Conservation (phyloP, 2,797 vertebrate species). For the Oryzias dopingdopingensis region DNA sequence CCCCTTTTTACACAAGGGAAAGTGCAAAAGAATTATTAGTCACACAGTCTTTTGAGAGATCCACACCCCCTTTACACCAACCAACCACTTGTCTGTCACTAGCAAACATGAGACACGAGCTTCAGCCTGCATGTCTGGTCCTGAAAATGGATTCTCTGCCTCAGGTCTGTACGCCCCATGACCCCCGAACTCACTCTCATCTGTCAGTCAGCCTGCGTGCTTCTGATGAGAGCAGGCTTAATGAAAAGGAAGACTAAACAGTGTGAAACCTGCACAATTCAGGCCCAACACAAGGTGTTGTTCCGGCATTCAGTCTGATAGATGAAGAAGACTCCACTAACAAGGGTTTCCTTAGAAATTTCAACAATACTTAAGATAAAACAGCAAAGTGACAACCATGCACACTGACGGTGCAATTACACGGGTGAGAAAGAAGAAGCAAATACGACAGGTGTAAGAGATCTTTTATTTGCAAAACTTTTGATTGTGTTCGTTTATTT, state of each 20-base stretch:
- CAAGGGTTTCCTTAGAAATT: constrained; percentile 10
- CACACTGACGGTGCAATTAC: not conserved
- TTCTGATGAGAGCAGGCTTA: constrained; percentile 15
- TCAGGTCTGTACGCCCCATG: constrained; percentile 37
- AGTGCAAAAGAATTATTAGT: constrained; percentile 22
- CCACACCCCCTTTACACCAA: constrained; percentile 39
- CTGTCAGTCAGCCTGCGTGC: constrained; percentile 59
- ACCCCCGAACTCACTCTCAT: constrained; percentile 47
- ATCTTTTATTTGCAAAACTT: no score
- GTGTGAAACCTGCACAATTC: constrained; percentile 28
- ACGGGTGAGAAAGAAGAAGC: constrained; percentile 12
- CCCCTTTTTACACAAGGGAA: constrained; percentile 11
- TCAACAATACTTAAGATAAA: constrained; percentile 24
- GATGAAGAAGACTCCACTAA: constrained; percentile 18
- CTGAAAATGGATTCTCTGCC: constrained; percentile 41
- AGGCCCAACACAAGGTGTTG: constrained; percentile 16
- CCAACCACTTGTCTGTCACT: constrained; percentile 58
- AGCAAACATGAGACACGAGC: constrained; percentile 33
- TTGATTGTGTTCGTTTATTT: no score
- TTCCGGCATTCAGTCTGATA: constrained; percentile 29
- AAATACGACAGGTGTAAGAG: constrained; percentile 7
- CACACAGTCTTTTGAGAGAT: constrained; percentile 20
- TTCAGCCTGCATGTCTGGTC: constrained; percentile 48
- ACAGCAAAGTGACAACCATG: constrained; percentile 11
- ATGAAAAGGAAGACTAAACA: constrained; percentile 47